Evolutionary conservation across 2,888 invertebrate genomes (phyloP).

Genomic region (Dynastes hyllus): DNA sequence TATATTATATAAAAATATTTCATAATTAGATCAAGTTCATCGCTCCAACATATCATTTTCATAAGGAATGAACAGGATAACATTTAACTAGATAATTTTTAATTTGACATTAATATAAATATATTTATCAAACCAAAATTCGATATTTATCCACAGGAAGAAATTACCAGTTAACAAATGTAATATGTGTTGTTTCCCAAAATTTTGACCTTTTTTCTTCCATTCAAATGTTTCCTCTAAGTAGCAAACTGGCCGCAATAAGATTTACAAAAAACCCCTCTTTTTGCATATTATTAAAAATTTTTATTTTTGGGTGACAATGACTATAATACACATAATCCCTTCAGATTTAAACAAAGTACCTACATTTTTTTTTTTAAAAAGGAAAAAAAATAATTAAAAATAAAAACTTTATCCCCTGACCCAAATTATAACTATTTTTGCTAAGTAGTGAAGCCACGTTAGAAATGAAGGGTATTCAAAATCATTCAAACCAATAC

Average conservation of each 20-base stretch:
- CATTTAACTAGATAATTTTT: no score
- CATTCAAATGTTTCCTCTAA: no score
- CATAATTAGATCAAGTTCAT: no score
- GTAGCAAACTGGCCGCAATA: neutral
- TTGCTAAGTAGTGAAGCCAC: slow-evolving; percentile 47
- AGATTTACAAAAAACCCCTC: slow-evolving; percentile 4
- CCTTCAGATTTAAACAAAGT: slow-evolving; percentile 1
- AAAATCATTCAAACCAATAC: neutral
- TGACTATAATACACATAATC: slow-evolving; percentile 39
- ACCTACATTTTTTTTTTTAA: slow-evolving; percentile 25
- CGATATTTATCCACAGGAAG: no score
- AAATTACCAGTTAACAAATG: no score
- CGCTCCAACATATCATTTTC: no score
- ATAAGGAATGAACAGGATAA: no score
- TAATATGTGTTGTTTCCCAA: no score
- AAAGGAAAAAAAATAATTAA: slow-evolving; percentile 12
- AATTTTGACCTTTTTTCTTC: no score
- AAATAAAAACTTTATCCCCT: slow-evolving; percentile 33
- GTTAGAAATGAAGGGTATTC: neutral
- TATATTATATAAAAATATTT: no score
- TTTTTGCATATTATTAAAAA: slow-evolving; percentile 7
- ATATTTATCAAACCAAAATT: no score
- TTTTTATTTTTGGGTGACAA: slow-evolving; percentile 39
- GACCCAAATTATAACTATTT: slow-evolving; percentile 53
- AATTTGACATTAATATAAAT: no score